These are phyloP conservation scores for Anguilla marmorata DNA, from an alignment of 2,797 vertebrate species.

Conservation along the genomic window DNA sequence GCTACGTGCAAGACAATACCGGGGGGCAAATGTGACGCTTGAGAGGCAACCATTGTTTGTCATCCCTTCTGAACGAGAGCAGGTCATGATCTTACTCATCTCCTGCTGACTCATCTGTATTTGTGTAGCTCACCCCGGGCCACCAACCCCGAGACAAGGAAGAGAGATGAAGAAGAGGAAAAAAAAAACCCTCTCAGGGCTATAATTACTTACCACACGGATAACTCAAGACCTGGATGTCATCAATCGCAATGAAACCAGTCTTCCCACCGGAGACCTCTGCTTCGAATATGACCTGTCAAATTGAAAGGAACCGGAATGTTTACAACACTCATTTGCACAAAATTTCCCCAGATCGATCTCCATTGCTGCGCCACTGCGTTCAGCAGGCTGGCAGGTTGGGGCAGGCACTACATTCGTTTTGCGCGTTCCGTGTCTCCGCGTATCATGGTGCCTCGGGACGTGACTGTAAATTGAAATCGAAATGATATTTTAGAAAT, in stretches of 20 bases:
- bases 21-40: neutral
- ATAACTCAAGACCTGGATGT: conserved; percentile 98
- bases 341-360: conserved; percentile 20
- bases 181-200: conserved; percentile 23
- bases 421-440: neutral
- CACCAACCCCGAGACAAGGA: conserved; percentile 3
- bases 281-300: conserved; percentile 98
- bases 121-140: conserved; percentile 39
- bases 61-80: neutral
- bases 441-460: conserved; percentile 2
- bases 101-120: conserved; percentile 53
- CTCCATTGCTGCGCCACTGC: neutral
- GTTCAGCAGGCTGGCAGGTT: neutral
- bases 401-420: conserved; percentile 28
- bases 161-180: neutral
- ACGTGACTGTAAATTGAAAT: conserved; percentile 21
- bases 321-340: conserved; percentile 31
- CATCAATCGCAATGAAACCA: conserved; percentile 96
- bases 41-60: neutral
- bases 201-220: conserved; percentile 88
- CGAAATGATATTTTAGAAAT: conserved; percentile 22
- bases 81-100: conserved; percentile 69
- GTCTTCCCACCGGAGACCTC: conserved; percentile 89
- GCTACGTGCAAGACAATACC: neutral
- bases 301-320: conserved; percentile 59